Evolutionary conservation across 2,797 vertebrate species (phyloP).

Genomic region (Tokudaia tokunoshimensis): DNA sequence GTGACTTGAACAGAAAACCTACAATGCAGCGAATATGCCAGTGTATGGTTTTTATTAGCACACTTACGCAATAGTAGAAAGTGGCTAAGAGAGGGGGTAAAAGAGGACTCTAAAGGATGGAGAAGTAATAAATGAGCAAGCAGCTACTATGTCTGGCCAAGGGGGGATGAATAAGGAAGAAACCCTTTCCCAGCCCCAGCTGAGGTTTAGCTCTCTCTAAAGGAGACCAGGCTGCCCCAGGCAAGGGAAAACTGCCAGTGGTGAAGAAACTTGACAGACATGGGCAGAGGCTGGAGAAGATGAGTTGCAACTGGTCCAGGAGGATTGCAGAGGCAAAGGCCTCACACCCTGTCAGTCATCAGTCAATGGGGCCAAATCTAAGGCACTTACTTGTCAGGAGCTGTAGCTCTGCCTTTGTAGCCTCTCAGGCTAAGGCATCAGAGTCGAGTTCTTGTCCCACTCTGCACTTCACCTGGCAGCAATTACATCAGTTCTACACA

Average conservation of each 20-base stretch:
- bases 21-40: neutral
- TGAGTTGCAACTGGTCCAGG: neutral
- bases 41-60: neutral
- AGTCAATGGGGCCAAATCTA: neutral
- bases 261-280: neutral
- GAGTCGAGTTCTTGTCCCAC: neutral
- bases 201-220: conserved; percentile 25
- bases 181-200: neutral
- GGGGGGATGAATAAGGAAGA: neutral
- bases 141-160: neutral
- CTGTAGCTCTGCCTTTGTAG: neutral
- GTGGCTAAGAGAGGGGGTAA: neutral
- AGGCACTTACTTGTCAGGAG: neutral
- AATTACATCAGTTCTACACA: neutral
- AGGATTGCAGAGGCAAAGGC: neutral
- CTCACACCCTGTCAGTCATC: neutral
- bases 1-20: conserved; percentile 35
- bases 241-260: neutral
- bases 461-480: neutral
- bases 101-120: neutral
- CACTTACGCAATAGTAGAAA: neutral
- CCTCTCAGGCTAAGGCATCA: neutral
- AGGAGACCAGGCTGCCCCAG: neutral
- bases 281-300: neutral
- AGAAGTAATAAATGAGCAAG: neutral